phyloP scores from a whole-genome alignment of 2,888 invertebrate genomes.

The Rutpela maculata region DNA sequence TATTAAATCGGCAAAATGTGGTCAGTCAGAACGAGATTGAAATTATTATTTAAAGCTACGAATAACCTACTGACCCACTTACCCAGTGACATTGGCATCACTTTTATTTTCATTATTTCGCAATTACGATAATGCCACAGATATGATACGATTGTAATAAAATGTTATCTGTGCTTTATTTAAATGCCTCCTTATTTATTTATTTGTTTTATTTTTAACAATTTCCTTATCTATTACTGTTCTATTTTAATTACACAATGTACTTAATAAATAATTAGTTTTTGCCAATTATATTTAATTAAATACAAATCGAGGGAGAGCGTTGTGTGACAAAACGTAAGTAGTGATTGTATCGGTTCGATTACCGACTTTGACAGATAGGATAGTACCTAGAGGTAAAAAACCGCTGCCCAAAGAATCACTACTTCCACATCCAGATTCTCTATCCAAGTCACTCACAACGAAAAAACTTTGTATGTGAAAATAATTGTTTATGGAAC shows the following conservation, averaged over 20 bases:
- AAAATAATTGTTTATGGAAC: too few species aligned
- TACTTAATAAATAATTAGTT: not conserved
- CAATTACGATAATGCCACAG: conserved; percentile 58
- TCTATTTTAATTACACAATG: not conserved
- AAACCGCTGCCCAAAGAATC: too few species aligned
- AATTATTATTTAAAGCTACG: conserved; percentile 42
- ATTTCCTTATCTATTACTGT: conserved; percentile 18
- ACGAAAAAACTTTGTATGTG: too few species aligned
- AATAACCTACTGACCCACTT: conserved; percentile 81
- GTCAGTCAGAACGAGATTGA: conserved; percentile 44
- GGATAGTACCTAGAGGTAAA: too few species aligned
- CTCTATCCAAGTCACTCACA: too few species aligned
- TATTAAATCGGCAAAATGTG: conserved; percentile 43
- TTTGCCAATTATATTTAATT: not conserved
- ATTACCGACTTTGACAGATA: too few species aligned
- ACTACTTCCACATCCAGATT: too few species aligned
- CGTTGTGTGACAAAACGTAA: too few species aligned
- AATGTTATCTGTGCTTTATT: conserved; percentile 32
- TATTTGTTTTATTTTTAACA: conserved; percentile 26
- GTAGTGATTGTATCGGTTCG: too few species aligned
- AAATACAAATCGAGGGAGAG: not conserved
- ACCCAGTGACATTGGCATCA: conserved; percentile 77
- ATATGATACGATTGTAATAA: conserved; percentile 44
- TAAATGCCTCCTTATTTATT: conserved; percentile 23
- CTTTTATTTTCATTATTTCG: conserved; percentile 71